Base-by-base conservation (phyloP, 2,888 invertebrate genomes). In the Megamerina dolium region DNA sequence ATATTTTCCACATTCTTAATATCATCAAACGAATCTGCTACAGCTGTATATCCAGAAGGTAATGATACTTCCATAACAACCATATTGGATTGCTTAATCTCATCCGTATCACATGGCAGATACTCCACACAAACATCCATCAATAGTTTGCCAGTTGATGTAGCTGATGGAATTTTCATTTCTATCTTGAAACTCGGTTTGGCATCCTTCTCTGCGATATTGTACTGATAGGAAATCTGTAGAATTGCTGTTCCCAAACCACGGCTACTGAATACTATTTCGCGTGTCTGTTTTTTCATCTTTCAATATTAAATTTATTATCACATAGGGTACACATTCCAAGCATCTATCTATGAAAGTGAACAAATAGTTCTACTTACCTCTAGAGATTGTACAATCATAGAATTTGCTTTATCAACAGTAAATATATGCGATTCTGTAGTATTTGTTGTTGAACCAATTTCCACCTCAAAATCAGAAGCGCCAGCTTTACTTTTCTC, bases 31-130 rank as follows among this genome's bases (percentile, higher is more conserved):
- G 82, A 83, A 57, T 83, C 82, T 53, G 80, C 73, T 56, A 91
- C 89, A 1, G 88, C 86, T 1, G 85, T 79, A 64, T 86, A 94
- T n/a, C 92, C 91, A 2, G 90, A 88, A 0, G 91, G 90, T 47
- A 92, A 74, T 53, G 81, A 82, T 0, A 91, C 84, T 57, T 89
- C 89, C 75, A 92, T 83, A 2, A 92, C 82, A 5, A 88, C 85
- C 80, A 92, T 83, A 80, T 35, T 78, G 75, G 56, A 23, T 10
- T 23, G 6, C 6, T 23, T 23, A 23, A 8, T 23, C 10, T 23
- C 8, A 23, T 23, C 23, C 10, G 6, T 23, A 6, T 23, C 8
- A 6, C 8, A 23, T 8, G 23, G 23, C 23, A 23, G 10, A 10
- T 8, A 23, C 23, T 23, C 23, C 6, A 23, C 23, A 23, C 8